Evolutionary conservation across 1,140 invertebrate genomes (phyloP).

Genomic region (Drosophila tsacasi): DNA sequence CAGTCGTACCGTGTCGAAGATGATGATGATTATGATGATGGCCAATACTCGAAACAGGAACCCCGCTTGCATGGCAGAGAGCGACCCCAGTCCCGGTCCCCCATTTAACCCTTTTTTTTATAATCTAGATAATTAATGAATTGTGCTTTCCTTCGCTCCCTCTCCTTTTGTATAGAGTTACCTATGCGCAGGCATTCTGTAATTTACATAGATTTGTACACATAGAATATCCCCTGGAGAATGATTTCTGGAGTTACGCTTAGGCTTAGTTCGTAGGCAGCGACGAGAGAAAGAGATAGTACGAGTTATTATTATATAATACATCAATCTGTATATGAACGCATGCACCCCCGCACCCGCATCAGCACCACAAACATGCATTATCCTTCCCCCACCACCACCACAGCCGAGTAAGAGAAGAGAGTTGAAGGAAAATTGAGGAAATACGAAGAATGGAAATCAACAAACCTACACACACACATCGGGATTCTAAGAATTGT

Average conservation of each 20-base stretch:
- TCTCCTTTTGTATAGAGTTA: constrained; percentile 42
- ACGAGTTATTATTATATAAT: constrained; percentile 79
- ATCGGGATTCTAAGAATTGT: constrained; percentile 56
- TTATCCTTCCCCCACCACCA: neutral
- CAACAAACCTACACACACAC: constrained; percentile 21
- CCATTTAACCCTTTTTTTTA: constrained; percentile 1
- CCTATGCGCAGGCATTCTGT: constrained; percentile 55
- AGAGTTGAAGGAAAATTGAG: neutral
- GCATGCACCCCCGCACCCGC: constrained; percentile 5
- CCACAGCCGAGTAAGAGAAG: neutral
- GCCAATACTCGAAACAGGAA: constrained; percentile 40
- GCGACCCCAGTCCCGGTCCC: neutral
- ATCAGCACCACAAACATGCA: constrained; percentile 2
- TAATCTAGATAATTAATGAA: constrained; percentile 39
- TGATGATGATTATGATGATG: constrained; percentile 12
- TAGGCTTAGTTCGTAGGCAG: constrained; percentile 65
- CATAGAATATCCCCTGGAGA: constrained; percentile 38
- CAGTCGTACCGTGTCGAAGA: constrained; percentile 10
- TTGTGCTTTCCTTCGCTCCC: constrained; percentile 15
- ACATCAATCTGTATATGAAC: constrained; percentile 61
- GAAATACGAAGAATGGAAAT: neutral
- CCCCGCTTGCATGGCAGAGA: constrained; percentile 6
- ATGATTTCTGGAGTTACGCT: constrained; percentile 71
- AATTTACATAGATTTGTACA: constrained; percentile 47
- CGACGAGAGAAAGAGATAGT: neutral